Base-by-base conservation (phyloP, 1,140 invertebrate genomes). In the Sarcophaga bullata region DNA sequence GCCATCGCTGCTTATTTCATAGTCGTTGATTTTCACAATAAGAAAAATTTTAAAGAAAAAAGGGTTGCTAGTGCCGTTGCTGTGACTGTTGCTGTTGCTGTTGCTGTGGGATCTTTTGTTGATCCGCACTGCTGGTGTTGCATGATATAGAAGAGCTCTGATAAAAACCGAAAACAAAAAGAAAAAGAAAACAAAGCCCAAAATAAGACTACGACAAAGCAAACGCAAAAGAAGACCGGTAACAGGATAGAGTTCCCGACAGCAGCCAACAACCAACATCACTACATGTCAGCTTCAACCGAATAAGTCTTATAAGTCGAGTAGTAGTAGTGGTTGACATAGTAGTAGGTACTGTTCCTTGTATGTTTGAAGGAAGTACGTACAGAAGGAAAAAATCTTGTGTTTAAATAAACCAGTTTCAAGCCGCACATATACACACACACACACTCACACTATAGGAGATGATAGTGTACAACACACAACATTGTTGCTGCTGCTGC, bases 71-170 rank as follows among this genome's bases (percentile, higher is more conserved):
- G 6, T 25, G 17, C 6, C 17, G 62, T 25, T 72, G 62, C 62
- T 72, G 62, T 11, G 19, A 6, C 19, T 62, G 58, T n/a, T 62
- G 58, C 19, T 62, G 62, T 72, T 72, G n/a, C 62, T 72, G 62
- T 25, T 78, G 48, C 75, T 25, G 75, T 78, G 75, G 75, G 75
- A 78, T 50, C 75, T 78, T 50, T 78, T 76, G 48, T 78, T n/a
- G 73, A 68, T 68, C 62, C 62, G 62, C 17, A 68, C 19, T 68
- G 17, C 19, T 68, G 17, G n/a, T 62, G 15, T 62, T 62, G 54
- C 54, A 62, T 62, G 10, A 9, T 37, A 37, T 37, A 37, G 1
- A 4, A 37, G 25, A 37, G 25, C 25, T 37, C 25, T 37, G 25
- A 37, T 37, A 37, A 37, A 37, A 37, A 37, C 25, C 25, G 4